phyloP scores from a whole-genome alignment of 2,113 vertebrate species.

The Calyptomena viridis region DNA sequence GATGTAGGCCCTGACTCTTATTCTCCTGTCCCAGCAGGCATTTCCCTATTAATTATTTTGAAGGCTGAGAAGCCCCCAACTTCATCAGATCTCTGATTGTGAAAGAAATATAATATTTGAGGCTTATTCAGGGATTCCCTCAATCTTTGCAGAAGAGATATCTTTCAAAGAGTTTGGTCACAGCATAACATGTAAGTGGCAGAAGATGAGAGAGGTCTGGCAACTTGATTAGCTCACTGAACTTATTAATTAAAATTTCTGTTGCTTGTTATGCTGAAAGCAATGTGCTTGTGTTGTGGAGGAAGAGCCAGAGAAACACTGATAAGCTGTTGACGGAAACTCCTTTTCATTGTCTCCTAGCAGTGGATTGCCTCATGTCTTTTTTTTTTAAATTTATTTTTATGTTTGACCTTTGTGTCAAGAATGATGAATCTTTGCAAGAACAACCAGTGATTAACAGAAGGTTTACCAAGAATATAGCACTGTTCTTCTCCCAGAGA shows the following conservation, averaged over 20 bases:
- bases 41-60: background rate
- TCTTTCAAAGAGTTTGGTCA: background rate
- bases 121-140: background rate
- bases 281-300: background rate
- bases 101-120: background rate
- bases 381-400: background rate
- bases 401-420: background rate
- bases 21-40: background rate
- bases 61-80: background rate
- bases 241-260: background rate
- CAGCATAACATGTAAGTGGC: background rate
- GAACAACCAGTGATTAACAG: background rate
- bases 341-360: background rate
- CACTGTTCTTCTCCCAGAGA: background rate
- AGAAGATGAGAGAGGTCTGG: background rate
- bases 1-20: background rate
- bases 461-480: background rate
- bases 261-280: background rate
- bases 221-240: background rate
- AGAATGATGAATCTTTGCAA: background rate
- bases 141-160: background rate
- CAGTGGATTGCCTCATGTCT: background rate
- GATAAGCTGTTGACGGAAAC: background rate
- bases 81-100: background rate
- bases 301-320: background rate